Evolutionary conservation across 1,140 invertebrate genomes (phyloP), one percentile per base, ranked within the genome.

Genomic region (Popillia japonica): DNA sequence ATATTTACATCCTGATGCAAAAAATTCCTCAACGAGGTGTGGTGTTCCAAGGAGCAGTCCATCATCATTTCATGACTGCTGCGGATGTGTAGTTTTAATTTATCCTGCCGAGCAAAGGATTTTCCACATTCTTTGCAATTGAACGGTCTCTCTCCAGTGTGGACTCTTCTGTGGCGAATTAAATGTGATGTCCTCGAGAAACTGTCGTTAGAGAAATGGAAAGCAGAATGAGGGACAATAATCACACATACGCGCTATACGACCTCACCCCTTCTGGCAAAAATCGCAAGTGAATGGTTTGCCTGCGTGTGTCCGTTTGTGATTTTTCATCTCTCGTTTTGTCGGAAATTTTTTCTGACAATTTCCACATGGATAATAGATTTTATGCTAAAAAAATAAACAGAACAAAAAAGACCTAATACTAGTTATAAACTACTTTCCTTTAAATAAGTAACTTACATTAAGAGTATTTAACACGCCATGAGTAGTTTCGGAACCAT

Each of bases 141-240:
- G 81, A 90, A 91, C 0, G 90, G 90, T 77, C 90, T 87, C 77
- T 90, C 88, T 0, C 90, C 91, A 0, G 90, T 90, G 80, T 92
- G 91, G 10, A 90, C 88, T 42, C 94, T 88, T 76, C 94, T 87
- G 84, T 96, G 94, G 75, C 94, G 89, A 40, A 93, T 91, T 2
- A 95, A 87, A 83, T 95, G 94, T 75, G 93, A 93, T n/a, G 91
- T 92, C 77, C 90, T 82, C 0, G 89, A 90, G 74, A 91, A 91
- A 20, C 89, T 88, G 44, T 10, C 10, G 75, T n/a, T 82, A 81
- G 61, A 59, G 11, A 27, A 10, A 22, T 20, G 10, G 14, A 68
- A 34, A 20, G 6, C 68, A 0, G 34, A 11, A 42, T 11, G 17
- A 74, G 59, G 42, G 10, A 10, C 1, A 34, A 34, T 0, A 40